Evolutionary conservation across 2,888 invertebrate species (phyloP), one percentile per base, ranked within the genome.

Genomic region (Polydrusus pterygomalis): DNA sequence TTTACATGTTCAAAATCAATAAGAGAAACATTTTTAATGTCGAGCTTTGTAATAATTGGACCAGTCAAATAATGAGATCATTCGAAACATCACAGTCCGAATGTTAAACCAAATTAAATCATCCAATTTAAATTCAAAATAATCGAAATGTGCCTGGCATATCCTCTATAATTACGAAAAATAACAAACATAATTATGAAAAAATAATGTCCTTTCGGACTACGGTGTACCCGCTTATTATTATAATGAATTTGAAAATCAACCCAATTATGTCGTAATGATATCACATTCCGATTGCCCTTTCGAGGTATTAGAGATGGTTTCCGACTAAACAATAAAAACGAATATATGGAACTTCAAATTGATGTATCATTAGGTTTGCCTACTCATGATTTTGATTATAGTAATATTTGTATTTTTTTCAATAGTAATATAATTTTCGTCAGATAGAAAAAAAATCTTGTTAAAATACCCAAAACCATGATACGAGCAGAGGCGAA

Each of bases 221-320:
- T 40, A n/a, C 38, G 51, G 8, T 62, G 54, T 79, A 84, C 81
- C 84, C 72, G 78, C 78, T 81, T 79, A 82, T 82, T 84, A 83
- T 83, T 81, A 82, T 84, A 83, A 84, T 83, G 83, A 84, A 84
- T 83, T 83, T 80, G 80, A 81, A 80, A 82, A 80, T 79, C 78
- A 65, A 76, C 74, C 81, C 82, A 82, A 84, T 83, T 82, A 83
- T 81, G 73, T 70, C 58, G 64, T 77, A 77, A 79, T 78, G 79
- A 77, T 82, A 82, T 82, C 81, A 80, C 79, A 79, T 81, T 77
- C 77, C 81, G 79, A 82, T 82, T 81, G 62, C 58, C 64, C 45
- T 74, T 71, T 78, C 69, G 54, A 70, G 74, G 68, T 74, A 72
- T 79, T 76, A 60, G 63, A 65, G 69, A 78, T 63, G 64, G 65